A percentile compares a stretch with the other conserved stretches of the same genome.
phyloP scores from a whole-genome alignment of 2,797 vertebrate species.

The Chelidonichthys spinosus region DNA sequence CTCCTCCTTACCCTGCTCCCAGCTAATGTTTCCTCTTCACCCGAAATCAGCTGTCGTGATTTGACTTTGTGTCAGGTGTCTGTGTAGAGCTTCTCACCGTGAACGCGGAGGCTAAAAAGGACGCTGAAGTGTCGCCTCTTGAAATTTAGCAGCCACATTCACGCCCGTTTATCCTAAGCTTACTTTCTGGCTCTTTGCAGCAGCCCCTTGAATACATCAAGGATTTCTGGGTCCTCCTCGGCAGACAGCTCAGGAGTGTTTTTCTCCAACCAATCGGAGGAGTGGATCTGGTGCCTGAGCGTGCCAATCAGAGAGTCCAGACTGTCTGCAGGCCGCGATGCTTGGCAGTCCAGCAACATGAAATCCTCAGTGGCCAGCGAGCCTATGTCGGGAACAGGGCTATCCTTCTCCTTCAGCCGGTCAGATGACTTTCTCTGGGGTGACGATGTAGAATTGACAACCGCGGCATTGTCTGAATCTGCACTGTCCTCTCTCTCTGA shows the following conservation, averaged over 20 bases:
- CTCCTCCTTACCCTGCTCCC: constrained; percentile 7
- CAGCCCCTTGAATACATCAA: constrained; percentile 85
- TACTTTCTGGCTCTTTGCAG: constrained; percentile 83
- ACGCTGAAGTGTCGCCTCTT: constrained; percentile 33
- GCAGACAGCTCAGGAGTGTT: constrained; percentile 84
- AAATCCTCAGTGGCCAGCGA: constrained; percentile 71
- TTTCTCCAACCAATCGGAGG: constrained; percentile 89
- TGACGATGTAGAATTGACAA: constrained; percentile 66
- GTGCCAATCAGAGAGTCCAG: constrained; percentile 89
- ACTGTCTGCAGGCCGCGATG: constrained; percentile 64
- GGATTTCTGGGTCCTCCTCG: constrained; percentile 85
- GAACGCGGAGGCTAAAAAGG: constrained; percentile 22
- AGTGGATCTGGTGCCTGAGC: constrained; percentile 89
- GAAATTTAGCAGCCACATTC: constrained; percentile 49
- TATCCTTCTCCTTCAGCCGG: constrained; percentile 59
- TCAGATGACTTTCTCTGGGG: constrained; percentile 69
- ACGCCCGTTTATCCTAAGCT: constrained; percentile 41
- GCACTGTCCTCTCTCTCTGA: constrained; percentile 57
- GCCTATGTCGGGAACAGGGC: constrained; percentile 62
- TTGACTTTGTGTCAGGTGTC: constrained; percentile 41
- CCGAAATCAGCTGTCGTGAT: constrained; percentile 27
- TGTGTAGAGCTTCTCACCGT: constrained; percentile 27
- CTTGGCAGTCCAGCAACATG: constrained; percentile 78
- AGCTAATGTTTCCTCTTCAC: constrained; percentile 12
- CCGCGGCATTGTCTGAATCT: constrained; percentile 58